Conservation (phyloP, 2,888 invertebrate species). For the Venusia cambrica region DNA sequence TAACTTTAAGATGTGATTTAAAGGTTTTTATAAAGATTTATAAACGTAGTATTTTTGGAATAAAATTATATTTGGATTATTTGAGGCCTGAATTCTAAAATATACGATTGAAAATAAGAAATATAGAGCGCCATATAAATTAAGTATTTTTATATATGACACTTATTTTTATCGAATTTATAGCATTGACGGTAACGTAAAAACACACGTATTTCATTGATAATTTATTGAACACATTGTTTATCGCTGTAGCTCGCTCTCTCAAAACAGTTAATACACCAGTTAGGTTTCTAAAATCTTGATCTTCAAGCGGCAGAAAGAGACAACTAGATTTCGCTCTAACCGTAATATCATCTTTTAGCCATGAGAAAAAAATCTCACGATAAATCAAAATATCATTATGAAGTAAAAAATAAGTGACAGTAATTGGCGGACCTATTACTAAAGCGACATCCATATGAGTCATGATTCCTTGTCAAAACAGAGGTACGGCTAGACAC, state of each 20-base stretch:
- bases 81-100: constrained; percentile 38
- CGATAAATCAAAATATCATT: too few relatives aligned
- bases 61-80: constrained; percentile 28
- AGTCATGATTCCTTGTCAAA: too few relatives aligned
- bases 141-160: constrained; percentile 10
- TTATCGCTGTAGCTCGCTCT: background rate
- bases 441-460: too few relatives aligned
- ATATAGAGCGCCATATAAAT: constrained; percentile 12
- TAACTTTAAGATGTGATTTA: constrained; percentile 60
- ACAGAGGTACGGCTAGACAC: too few relatives aligned
- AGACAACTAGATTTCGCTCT: too few relatives aligned
- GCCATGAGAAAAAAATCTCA: too few relatives aligned
- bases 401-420: too few relatives aligned
- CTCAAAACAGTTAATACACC: background rate
- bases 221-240: constrained; percentile 22
- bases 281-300: background rate
- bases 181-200: too few relatives aligned
- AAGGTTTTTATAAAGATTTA: constrained; percentile 15
- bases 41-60: constrained; percentile 19
- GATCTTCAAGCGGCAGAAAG: too few relatives aligned
- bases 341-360: too few relatives aligned
- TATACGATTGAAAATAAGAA: constrained; percentile 11
- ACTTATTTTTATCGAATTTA: constrained; percentile 9
- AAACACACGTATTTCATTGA: constrained; percentile 5
- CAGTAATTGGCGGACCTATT: too few relatives aligned